These are phyloP conservation scores for Spea bombifrons DNA, from an alignment of 2,113 vertebrate species.

Conservation along the genomic window DNA sequence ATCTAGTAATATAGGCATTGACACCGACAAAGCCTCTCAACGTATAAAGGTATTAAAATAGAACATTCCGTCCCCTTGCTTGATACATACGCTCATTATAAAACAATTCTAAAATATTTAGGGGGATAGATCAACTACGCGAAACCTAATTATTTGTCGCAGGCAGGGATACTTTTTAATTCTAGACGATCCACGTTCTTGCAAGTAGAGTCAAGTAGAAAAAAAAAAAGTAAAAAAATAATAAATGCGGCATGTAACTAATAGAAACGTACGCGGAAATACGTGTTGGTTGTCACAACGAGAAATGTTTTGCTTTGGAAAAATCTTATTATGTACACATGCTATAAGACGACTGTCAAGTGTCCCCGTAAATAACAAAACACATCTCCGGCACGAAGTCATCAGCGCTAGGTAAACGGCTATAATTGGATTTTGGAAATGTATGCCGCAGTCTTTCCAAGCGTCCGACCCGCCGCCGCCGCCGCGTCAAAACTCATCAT, in stretches of 20 bases:
- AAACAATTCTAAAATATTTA: too few relatives aligned
- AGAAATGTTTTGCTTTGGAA: background rate
- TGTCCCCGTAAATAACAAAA: background rate
- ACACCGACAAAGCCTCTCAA: too few relatives aligned
- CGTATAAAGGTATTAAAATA: too few relatives aligned
- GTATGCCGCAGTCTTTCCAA: background rate
- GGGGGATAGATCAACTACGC: too few relatives aligned
- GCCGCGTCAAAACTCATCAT: too few relatives aligned
- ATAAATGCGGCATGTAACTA: background rate
- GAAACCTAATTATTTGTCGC: too few relatives aligned
- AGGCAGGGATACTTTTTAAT: too few relatives aligned
- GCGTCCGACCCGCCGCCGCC: background rate
- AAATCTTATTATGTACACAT: slow-evolving; percentile 13
- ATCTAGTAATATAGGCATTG: too few relatives aligned
- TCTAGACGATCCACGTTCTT: too few relatives aligned
- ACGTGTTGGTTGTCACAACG: background rate
- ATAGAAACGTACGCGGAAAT: background rate
- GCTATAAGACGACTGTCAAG: slow-evolving; percentile 13
- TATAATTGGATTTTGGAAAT: slow-evolving; percentile 16
- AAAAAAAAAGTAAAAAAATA: background rate
- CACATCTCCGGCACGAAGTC: background rate
- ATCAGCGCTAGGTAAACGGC: slow-evolving; percentile 19
- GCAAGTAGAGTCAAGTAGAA: too few relatives aligned
- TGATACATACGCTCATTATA: too few relatives aligned
- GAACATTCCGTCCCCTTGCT: too few relatives aligned